Evolutionary conservation across 2,888 invertebrate species (phyloP), one percentile per base, ranked within the genome.

Genomic region (Drosophila mettleri): DNA sequence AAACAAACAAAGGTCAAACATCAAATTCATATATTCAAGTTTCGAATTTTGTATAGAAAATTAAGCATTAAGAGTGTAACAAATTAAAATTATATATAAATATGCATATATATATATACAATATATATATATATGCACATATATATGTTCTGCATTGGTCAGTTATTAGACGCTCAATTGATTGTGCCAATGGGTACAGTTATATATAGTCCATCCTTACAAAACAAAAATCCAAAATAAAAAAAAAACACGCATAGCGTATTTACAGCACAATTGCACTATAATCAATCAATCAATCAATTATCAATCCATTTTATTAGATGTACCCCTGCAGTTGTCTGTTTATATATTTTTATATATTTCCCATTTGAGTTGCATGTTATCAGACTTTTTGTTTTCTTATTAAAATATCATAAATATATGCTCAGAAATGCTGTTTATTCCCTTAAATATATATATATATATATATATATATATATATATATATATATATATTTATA

Each of bases 211-310:
- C 65, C 74, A 77, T 75, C 72, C 84, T 84, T 69, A 78, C 87
- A 45, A 18, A 39, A 24, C 5, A 12, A 24, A 16, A n/a, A 43
- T n/a, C n/a, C n/a, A n/a, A n/a, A n/a, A n/a, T n/a, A n/a, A 41
- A 31, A 83, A 70, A 79, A 79, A 69, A 65, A 88, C 86, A 88
- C 76, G 70, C 57, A 85, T 83, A 89, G 88, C 88, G 76, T 78
- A 88, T 88, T 69, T 88, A 88, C 88, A 88, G 88, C 88, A 86
- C 62, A 80, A 31, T 58, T 80, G 41, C 27, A 34, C 51, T 24
- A 41, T 48, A 4, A 29, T n/a, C n/a, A 12, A 33, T 9, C 14
- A 41, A 20, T 24, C 49, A 22, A 33, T 49, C 43, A 12, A 18
- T 45, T 7, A 29, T 43, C 8, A 20, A 7, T 12, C 4, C 24